phyloP scores from a whole-genome alignment of 2,797 vertebrate genomes.

The Botia almorhae region DNA sequence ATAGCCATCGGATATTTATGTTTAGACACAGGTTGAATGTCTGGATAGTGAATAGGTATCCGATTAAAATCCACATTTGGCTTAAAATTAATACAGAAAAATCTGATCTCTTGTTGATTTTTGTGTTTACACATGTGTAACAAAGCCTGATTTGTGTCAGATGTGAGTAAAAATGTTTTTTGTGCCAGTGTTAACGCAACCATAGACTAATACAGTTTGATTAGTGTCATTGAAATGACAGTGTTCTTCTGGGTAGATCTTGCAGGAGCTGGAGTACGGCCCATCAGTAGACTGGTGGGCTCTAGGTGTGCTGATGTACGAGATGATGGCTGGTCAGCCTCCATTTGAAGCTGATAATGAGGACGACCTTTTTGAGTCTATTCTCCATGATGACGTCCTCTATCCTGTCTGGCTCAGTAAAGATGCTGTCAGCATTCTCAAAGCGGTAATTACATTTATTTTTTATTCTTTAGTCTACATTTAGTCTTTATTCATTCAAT shows the following conservation, averaged over 20 bases:
- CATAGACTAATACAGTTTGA: no score
- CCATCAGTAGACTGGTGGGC: conserved; percentile 98
- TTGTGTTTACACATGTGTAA: no score
- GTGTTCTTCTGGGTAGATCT: conserved; percentile 78
- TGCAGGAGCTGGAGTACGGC: conserved; percentile 94
- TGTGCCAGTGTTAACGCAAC: no score
- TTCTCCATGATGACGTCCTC: conserved; percentile 93
- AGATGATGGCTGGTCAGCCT: conserved; percentile 98
- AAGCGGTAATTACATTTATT: conserved; percentile 82
- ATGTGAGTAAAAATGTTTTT: no score
- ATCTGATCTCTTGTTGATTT: no score
- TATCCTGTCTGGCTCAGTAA: conserved; percentile 98
- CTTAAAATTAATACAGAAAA: no score
- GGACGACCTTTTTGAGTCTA: conserved; percentile 95
- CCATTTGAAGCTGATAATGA: conserved; percentile 97
- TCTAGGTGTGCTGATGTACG: conserved; percentile 93
- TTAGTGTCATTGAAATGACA: not conserved
- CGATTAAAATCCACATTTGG: no score
- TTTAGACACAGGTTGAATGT: no score
- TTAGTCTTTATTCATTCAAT: not conserved
- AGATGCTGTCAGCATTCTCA: conserved; percentile 94
- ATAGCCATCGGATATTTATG: no score
- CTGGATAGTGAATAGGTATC: no score
- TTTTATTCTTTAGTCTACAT: not conserved
- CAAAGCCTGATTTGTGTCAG: no score